Evolutionary conservation across 2,113 vertebrate species (phyloP), one percentile per base, ranked within the genome.

Genomic region (Seriola rivoliana): DNA sequence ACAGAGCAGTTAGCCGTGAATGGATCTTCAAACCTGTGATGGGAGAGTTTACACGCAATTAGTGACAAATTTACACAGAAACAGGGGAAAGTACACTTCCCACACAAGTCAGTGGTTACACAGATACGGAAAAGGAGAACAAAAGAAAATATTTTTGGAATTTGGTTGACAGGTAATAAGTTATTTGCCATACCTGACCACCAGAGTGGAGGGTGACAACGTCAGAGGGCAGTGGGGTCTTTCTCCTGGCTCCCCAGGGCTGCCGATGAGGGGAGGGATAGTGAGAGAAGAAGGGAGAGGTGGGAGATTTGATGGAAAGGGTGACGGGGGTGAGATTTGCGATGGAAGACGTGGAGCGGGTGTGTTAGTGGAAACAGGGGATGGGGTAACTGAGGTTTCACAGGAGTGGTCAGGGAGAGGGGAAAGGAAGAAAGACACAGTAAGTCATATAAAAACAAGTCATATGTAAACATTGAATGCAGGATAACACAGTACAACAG

Each of bases 11-110:
- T 94, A 0, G 50, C 91, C 40, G 44, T 72, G 57, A 87, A 59
- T 42, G 93, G 88, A 89, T 92, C 92, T 34, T 75, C 92, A 76
- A 82, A 94, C 88, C 93, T 94, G 34, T 40, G 8, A 60, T 16
- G 64, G 19, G 19, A 71, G 42, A 76, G 55, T 67, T 66, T 21
- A 64, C 2, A 25, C 14, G 58, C 9, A 9, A 11, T 85, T 38
- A 75, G n/a, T 32, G 3, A 48, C 9, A 4, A 0, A 48, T 46
- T 25, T 13, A 57, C 9, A 63, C 17, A 32, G n/a, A 34, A 57
- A 50, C 9, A 7, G 6, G 2, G 0, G 7, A 11, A 42, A 54
- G 38, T 14, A 48, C 1, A 9, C 7, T 14, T 55, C 50, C 29
- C 38, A 57, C 50, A 42, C 25, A 65, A 1, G 23, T 32, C 10